A percentile compares a stretch with the other conserved stretches of the same genome.
Conservation (phyloP, 1,140 invertebrate species). For the Drosophila orosa region DNA sequence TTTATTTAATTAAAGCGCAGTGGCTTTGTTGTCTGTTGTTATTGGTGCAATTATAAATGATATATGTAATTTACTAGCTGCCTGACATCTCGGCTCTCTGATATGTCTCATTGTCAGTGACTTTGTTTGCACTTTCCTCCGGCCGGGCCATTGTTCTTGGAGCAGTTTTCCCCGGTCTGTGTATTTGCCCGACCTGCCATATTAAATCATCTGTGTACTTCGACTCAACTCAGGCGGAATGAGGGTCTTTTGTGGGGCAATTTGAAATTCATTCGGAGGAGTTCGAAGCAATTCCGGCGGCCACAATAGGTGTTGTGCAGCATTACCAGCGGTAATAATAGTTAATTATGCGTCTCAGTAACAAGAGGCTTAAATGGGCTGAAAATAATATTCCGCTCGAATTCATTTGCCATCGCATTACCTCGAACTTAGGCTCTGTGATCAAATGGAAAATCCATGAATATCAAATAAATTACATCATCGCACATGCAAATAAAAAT, state of each 20-base stretch:
- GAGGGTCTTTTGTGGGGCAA: conserved; percentile 7
- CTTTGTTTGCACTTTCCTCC: conserved; percentile 30
- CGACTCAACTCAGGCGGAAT: conserved; percentile 27
- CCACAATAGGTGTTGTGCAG: conserved; percentile 36
- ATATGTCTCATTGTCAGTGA: conserved; percentile 38
- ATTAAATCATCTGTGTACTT: conserved; percentile 34
- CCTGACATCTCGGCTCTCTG: conserved; percentile 27
- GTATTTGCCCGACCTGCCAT: conserved; percentile 35
- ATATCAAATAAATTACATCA: conserved; percentile 78
- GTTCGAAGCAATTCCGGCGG: conserved; percentile 11
- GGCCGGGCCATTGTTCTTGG: background rate
- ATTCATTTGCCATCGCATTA: conserved; percentile 43
- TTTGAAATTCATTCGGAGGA: conserved; percentile 24
- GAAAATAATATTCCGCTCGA: conserved; percentile 32
- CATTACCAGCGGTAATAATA: conserved; percentile 32
- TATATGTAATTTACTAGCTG: conserved; percentile 71
- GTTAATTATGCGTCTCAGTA: conserved; percentile 40
- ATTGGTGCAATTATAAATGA: conserved; percentile 75
- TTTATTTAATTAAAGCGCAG: conserved; percentile 74
- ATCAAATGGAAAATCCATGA: conserved; percentile 62
- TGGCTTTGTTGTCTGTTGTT: conserved; percentile 49
- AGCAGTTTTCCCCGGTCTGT: conserved; percentile 8
- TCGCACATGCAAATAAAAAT: conserved; percentile 45
- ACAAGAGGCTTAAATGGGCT: conserved; percentile 36
- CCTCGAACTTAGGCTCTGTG: conserved; percentile 8